These are phyloP conservation scores for Acipenser ruthenus DNA, from an alignment of 2,797 vertebrate species.

Conservation along the genomic window DNA sequence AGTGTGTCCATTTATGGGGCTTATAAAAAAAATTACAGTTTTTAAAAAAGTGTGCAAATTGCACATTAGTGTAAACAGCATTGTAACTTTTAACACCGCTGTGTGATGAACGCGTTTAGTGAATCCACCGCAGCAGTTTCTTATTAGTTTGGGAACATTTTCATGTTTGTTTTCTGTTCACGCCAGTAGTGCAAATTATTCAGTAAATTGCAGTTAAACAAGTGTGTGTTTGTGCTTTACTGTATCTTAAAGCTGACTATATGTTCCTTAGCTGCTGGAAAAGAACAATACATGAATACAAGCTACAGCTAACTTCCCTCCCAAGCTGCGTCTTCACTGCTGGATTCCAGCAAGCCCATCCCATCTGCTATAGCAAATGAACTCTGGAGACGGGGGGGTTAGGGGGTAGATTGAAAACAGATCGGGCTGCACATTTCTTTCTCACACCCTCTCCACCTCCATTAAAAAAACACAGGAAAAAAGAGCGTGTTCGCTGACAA, in stretches of 20 bases:
- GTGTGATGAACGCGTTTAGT: too few species aligned
- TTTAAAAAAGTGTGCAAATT: too few species aligned
- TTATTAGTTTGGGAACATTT: too few species aligned
- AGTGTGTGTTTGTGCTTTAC: too few species aligned
- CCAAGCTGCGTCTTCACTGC: conserved; percentile 29
- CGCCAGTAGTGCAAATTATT: too few species aligned
- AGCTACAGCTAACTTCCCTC: conserved; percentile 46
- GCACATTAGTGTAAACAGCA: too few species aligned
- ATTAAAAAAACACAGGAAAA: neutral
- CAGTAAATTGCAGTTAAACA: too few species aligned
- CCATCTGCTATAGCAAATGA: conserved; percentile 63
- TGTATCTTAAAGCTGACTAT: conserved; percentile 2
- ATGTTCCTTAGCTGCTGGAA: conserved; percentile 14
- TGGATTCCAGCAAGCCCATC: conserved; percentile 50
- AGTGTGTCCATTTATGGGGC: too few species aligned
- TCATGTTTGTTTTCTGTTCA: too few species aligned
- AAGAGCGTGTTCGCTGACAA: neutral
- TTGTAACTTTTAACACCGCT: too few species aligned
- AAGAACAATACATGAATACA: conserved; percentile 35
- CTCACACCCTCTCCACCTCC: neutral
- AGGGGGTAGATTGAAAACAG: conserved; percentile 69
- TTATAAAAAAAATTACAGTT: too few species aligned
- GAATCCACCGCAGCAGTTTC: too few species aligned
- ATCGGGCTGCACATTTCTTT: conserved; percentile 54
- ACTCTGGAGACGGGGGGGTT: conserved; percentile 34